Evolutionary conservation across 2,888 invertebrate species (phyloP).

Genomic region (Pachliopta kotzebuea): DNA sequence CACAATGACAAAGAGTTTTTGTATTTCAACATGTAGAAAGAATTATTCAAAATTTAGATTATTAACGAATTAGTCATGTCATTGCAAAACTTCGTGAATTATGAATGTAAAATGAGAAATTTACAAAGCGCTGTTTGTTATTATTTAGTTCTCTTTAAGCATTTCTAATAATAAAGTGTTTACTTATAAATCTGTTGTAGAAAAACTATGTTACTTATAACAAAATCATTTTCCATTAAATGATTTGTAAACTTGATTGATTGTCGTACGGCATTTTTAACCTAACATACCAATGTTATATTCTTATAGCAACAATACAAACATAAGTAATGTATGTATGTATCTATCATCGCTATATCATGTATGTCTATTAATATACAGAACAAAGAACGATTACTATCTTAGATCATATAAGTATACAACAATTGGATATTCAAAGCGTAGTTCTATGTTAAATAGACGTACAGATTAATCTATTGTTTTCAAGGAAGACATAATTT

Average conservation of each 20-base stretch:
- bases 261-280: no score
- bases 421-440: constrained; percentile 10
- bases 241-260: no score
- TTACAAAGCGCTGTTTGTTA: no score
- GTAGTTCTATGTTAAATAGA: constrained; percentile 9
- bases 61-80: neutral
- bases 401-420: neutral
- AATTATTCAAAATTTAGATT: neutral
- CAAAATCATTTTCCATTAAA: no score
- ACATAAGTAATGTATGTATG: neutral
- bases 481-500: constrained; percentile 1
- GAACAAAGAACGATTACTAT: neutral
- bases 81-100: no score
- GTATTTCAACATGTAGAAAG: neutral
- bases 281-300: no score
- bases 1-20: neutral
- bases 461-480: constrained; percentile 12
- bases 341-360: neutral
- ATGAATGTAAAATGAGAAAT: no score
- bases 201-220: no score
- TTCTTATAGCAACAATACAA: neutral
- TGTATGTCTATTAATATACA: neutral
- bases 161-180: no score
- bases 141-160: no score
- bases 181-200: no score